Evolutionary conservation across 2,888 invertebrate genomes (phyloP), one percentile per base, ranked within the genome.

Genomic region (Pheosia tremula): DNA sequence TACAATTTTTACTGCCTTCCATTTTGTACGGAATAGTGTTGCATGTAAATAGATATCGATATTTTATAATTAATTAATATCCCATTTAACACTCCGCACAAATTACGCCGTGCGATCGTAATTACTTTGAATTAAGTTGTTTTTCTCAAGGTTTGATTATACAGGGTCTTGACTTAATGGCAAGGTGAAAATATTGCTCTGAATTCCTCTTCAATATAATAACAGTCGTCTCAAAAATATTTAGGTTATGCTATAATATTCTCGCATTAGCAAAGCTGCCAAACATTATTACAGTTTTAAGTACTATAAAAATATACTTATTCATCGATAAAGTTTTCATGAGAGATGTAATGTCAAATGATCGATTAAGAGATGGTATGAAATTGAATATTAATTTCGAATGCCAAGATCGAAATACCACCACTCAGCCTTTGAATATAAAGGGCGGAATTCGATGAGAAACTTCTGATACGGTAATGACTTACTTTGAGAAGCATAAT

Each of bases 81-180:
- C 62, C 67, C 55, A 61, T 71, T 24, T 68, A 69, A 69, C n/a
- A 47, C 1, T 67, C 60, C 38, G 57, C 64, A 59, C 67, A 66
- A 61, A 72, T 67, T 68, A 68, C 58, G 71, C 59, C 63, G 36
- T 63, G 55, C 57, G 66, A 60, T 66, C 61, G 71, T 84, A 80
- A 85, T 82, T 81, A 76, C 72, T 68, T 64, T 68, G 75, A 72
- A 84, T 80, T 78, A 77, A 84, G 83, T 77, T 79, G 81, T 84
- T 81, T 47, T 81, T 82, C 80, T 78, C 79, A 71, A 71, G 60
- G 69, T 70, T 24, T 24, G 24, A 24, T 24, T 24, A 24, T 24
- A 24, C 24, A 24, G 24, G 24, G 67, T 67, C 68, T 67, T 71
- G 76, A 76, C 76, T 75, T 77, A 78, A 78, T 82, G 72, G 76